A percentile compares a stretch with the other conserved stretches of the same genome.
These are phyloP conservation scores for Apodemia zela DNA, from an alignment of 2,888 invertebrate genomes.

Conservation along the genomic window DNA sequence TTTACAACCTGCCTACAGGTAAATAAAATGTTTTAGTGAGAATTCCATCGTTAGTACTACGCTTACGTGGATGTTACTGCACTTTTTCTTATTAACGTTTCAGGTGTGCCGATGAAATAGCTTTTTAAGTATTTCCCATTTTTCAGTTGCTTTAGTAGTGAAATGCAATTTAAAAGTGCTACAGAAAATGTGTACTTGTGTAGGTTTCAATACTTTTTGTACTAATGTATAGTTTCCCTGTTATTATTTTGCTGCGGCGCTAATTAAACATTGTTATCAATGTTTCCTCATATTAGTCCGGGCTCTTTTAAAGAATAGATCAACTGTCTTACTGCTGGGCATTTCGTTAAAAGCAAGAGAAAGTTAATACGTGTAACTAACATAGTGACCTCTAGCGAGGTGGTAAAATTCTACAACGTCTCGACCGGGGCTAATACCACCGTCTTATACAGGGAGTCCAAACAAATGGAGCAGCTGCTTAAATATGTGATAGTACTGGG, in stretches of 20 bases:
- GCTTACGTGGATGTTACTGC: slow-evolving; percentile 12
- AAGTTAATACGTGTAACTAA: no score
- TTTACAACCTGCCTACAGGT: background rate
- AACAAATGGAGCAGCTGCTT: no score
- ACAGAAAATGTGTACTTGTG: background rate
- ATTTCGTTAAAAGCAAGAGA: no score
- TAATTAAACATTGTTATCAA: no score
- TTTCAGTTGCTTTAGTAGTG: background rate
- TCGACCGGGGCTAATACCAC: no score
- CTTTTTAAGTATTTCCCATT: slow-evolving; percentile 6
- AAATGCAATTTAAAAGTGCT: background rate
- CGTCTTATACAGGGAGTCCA: no score
- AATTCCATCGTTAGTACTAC: slow-evolving; percentile 1
- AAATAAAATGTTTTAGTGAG: slow-evolving; percentile 1
- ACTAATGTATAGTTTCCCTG: background rate
- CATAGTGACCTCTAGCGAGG: no score
- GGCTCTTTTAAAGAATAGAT: no score
- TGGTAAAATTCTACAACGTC: no score
- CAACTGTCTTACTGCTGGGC: no score
- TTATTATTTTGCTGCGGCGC: background rate
- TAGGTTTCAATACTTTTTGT: background rate
- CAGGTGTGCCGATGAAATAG: slow-evolving; percentile 12
- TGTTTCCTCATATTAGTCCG: no score
- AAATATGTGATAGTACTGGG: no score
- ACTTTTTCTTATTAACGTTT: slow-evolving; percentile 11